Percentiles rank a stretch among this genome's conserved stretches.
These are phyloP conservation scores for Hephaestus fuliginosus DNA, from an alignment of 2,797 vertebrate genomes.

Conservation along the genomic window DNA sequence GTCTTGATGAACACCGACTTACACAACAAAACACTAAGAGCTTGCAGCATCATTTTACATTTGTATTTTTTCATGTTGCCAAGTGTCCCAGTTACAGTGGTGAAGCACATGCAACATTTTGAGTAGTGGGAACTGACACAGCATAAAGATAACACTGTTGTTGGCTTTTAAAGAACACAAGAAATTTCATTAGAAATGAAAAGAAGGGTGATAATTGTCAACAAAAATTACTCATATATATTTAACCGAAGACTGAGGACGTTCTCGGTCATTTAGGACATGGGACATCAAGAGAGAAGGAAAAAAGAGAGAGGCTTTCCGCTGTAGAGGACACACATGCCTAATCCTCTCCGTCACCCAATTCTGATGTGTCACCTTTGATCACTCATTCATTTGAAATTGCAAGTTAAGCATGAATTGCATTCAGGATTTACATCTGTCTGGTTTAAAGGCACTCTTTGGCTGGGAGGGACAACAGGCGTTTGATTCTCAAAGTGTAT, in stretches of 20 bases:
- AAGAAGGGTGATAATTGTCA: not conserved
- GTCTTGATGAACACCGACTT: not conserved
- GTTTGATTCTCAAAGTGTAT: slow-evolving; percentile 4
- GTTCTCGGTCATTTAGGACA: not conserved
- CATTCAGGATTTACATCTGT: slow-evolving; percentile 36
- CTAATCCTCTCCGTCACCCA: slow-evolving; percentile 44
- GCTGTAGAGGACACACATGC: slow-evolving; percentile 21
- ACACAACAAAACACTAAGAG: not conserved
- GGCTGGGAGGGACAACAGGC: not conserved
- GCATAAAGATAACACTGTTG: not conserved
- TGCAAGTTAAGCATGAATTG: slow-evolving; percentile 42
- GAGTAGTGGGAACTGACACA: not conserved
- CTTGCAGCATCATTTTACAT: slow-evolving; percentile 3
- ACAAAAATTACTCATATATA: not conserved
- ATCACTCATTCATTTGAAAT: slow-evolving; percentile 38
- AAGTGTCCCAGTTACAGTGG: not conserved
- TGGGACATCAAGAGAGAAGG: not conserved
- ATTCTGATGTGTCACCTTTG: slow-evolving; percentile 40
- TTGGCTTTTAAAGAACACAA: not conserved
- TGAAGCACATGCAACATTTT: not conserved
- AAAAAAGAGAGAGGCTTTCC: slow-evolving; percentile 27
- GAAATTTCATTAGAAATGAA: not conserved
- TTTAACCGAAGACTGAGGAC: slow-evolving; percentile 3
- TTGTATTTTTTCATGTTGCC: not conserved
- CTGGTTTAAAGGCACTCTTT: slow-evolving; percentile 21